These are phyloP conservation scores for Tolmerus cingulatus DNA, from an alignment of 2,888 invertebrate species.

Conservation along the genomic window DNA sequence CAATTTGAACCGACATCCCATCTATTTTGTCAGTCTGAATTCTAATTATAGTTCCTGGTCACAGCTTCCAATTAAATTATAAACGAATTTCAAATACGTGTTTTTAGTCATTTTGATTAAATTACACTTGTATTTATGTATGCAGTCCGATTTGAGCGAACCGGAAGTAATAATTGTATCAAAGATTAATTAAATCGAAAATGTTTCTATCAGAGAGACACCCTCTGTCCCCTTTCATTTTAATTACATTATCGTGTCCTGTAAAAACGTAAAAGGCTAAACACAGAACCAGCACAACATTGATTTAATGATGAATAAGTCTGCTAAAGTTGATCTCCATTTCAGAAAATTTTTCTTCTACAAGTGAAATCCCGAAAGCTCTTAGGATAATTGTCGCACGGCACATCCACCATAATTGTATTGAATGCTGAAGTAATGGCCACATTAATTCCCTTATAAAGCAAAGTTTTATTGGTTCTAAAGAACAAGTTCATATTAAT, in stretches of 20 bases:
- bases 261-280: not conserved
- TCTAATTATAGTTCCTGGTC: not conserved
- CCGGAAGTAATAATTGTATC: not conserved
- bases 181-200: not conserved
- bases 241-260: not conserved
- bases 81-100: not conserved
- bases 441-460: conserved; percentile 12
- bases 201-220: not conserved
- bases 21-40: not conserved
- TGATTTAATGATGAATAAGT: not conserved
- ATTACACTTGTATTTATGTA: not conserved
- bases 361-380: not conserved
- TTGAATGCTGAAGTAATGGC: not conserved
- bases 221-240: not conserved
- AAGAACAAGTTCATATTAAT: conserved; percentile 21
- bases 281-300: not conserved
- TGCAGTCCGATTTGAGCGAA: not conserved
- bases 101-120: not conserved
- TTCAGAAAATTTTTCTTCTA: not conserved
- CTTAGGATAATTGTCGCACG: not conserved
- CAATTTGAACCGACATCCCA: not conserved
- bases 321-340: not conserved
- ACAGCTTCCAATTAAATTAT: not conserved
- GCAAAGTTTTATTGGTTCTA: conserved; percentile 14
- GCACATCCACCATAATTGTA: not conserved